Percentiles rank a stretch among this genome's conserved stretches.
These are phyloP conservation scores for Philhelius pedissequus DNA, from an alignment of 2,888 invertebrate species.

Conservation along the genomic window DNA sequence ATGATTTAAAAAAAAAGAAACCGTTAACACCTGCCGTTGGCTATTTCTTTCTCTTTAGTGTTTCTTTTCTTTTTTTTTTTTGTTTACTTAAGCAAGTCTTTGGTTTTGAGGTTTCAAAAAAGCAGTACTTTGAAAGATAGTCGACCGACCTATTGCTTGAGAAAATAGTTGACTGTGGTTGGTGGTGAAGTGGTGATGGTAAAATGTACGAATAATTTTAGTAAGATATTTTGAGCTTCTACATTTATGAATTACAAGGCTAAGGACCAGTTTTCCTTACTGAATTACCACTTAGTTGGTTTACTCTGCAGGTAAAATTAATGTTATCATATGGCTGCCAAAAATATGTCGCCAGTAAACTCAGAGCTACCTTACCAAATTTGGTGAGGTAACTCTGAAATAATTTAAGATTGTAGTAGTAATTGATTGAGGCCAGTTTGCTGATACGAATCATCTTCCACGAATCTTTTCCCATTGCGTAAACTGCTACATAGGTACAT, in stretches of 20 bases:
- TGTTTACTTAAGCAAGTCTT: neutral
- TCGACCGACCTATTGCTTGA: constrained; percentile 3
- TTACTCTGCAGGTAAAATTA: no score
- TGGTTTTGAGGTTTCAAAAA: constrained; percentile 21
- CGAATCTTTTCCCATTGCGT: no score
- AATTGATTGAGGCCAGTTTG: no score
- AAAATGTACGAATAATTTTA: constrained; percentile 17
- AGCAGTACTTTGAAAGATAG: constrained; percentile 17
- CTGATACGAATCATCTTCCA: no score
- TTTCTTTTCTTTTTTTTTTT: constrained; percentile 37
- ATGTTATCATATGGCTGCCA: no score
- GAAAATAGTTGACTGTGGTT: constrained; percentile 39
- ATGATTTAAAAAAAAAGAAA: constrained; percentile 65
- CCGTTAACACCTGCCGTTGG: constrained; percentile 75
- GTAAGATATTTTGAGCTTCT: neutral
- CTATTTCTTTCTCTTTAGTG: constrained; percentile 70
- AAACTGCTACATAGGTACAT: no score
- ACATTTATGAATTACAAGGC: neutral
- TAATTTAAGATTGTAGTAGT: no score
- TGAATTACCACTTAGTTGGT: no score
- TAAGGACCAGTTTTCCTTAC: neutral
- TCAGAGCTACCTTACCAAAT: no score
- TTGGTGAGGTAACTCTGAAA: no score
- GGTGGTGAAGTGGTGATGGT: constrained; percentile 61
- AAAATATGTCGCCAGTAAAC: no score